These are phyloP conservation scores for Peromyscus californicus DNA, from an alignment of 2,113 vertebrate species.

Conservation along the genomic window DNA sequence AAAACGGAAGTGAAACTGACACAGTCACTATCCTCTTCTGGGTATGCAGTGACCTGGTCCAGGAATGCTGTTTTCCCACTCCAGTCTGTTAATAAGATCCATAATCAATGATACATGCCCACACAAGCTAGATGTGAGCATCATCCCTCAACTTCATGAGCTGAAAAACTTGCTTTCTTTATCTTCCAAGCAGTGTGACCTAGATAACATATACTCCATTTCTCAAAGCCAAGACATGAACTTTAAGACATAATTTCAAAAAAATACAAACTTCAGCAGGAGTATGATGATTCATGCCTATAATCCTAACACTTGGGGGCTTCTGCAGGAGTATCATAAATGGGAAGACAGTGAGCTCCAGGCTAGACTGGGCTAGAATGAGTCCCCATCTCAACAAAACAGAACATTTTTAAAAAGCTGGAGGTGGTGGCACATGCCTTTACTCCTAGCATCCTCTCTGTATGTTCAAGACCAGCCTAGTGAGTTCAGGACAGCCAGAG, in stretches of 20 bases:
- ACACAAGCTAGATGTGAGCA: background rate
- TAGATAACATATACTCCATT: background rate
- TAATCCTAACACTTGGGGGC: background rate
- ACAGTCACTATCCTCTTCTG: background rate
- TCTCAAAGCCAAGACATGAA: background rate
- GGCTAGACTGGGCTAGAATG: background rate
- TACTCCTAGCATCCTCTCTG: background rate
- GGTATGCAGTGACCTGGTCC: background rate
- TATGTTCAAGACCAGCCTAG: background rate
- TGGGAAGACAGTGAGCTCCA: background rate
- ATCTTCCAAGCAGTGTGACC: background rate
- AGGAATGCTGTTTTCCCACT: background rate
- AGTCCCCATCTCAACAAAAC: background rate
- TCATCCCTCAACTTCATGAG: background rate
- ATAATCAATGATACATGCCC: background rate
- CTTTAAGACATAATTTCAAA: slow-evolving; percentile 39
- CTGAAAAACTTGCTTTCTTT: slow-evolving; percentile 34
- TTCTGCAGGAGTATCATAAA: background rate
- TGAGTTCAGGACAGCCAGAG: background rate
- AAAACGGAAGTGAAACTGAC: slow-evolving; percentile 20
- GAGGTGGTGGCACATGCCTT: background rate
- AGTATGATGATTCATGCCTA: background rate
- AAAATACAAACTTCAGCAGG: background rate
- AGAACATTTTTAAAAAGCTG: background rate
- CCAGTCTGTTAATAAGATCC: background rate